A percentile compares a stretch with the other conserved stretches of the same genome.
Evolutionary conservation across 2,113 vertebrate species (phyloP).

Genomic region (Corythornis vintsioides): DNA sequence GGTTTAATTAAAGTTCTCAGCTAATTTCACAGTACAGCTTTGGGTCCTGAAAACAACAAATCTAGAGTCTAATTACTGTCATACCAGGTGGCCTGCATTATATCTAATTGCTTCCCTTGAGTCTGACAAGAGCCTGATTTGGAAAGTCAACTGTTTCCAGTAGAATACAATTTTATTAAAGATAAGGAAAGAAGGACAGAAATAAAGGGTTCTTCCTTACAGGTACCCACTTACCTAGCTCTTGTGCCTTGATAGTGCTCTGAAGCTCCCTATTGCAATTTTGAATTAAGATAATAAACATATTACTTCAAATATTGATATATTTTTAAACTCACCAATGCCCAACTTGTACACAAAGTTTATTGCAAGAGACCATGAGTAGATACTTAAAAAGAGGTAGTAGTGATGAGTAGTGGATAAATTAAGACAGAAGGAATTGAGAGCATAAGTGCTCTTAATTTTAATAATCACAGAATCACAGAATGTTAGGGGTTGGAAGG

Average conservation of each 20-base stretch:
- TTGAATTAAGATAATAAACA: neutral
- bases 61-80: constrained; percentile 56
- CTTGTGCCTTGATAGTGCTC: neutral
- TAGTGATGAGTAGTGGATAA: neutral
- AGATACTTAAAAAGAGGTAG: neutral
- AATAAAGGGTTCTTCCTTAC: neutral
- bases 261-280: neutral
- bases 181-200: neutral
- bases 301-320: neutral
- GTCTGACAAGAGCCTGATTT: constrained; percentile 32
- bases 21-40: constrained; percentile 41
- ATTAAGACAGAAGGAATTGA: neutral
- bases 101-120: constrained; percentile 60
- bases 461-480: neutral
- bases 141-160: constrained; percentile 40
- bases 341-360: neutral
- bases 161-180: constrained; percentile 1
- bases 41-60: constrained; percentile 31
- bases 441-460: neutral
- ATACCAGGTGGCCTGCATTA: constrained; percentile 51
- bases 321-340: neutral
- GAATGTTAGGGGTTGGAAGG: too few relatives aligned
- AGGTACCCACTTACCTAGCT: neutral
- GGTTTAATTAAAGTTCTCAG: constrained; percentile 65
- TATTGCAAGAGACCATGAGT: neutral